These are phyloP conservation scores for Semicossyphus pulcher DNA, from an alignment of 2,113 vertebrate genomes.

Conservation along the genomic window DNA sequence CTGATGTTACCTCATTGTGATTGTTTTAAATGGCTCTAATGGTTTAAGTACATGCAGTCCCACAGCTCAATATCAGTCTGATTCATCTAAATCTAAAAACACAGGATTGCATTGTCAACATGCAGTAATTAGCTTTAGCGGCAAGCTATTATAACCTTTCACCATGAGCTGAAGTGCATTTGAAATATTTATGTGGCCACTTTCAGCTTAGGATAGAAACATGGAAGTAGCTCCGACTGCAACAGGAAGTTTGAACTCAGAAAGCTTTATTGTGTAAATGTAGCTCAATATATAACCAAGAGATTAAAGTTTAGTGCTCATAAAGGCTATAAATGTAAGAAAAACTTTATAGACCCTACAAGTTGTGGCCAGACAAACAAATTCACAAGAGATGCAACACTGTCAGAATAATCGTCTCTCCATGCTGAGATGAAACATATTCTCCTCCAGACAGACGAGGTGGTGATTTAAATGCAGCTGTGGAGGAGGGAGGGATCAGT, in stretches of 20 bases:
- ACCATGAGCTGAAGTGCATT: slow-evolving; percentile 37
- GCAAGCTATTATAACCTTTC: slow-evolving; percentile 50
- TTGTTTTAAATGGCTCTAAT: slow-evolving; percentile 21
- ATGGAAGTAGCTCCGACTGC: slow-evolving; percentile 14
- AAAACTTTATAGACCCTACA: too few species aligned
- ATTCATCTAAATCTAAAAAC: slow-evolving; percentile 40
- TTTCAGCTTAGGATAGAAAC: slow-evolving; percentile 45
- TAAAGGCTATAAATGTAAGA: neutral
- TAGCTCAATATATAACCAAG: neutral
- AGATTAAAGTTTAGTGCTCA: neutral
- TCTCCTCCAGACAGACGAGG: slow-evolving; percentile 5
- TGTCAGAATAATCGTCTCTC: neutral
- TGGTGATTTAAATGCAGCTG: slow-evolving; percentile 42
- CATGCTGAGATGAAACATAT: neutral
- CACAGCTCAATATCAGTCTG: slow-evolving; percentile 21
- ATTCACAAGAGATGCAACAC: neutral
- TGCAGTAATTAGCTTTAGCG: slow-evolving; percentile 54
- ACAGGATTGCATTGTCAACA: slow-evolving; percentile 37
- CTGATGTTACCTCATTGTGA: slow-evolving; percentile 1
- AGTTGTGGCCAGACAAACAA: neutral
- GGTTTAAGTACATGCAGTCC: slow-evolving; percentile 22
- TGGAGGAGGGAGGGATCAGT: slow-evolving; percentile 39
- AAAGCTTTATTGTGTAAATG: neutral
- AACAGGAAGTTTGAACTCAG: neutral
- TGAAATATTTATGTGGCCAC: slow-evolving; percentile 62